Percentiles rank a stretch among this genome's conserved stretches.
Conservation (phyloP, 1,140 invertebrate genomes). For the Caerostris extrusa region DNA sequence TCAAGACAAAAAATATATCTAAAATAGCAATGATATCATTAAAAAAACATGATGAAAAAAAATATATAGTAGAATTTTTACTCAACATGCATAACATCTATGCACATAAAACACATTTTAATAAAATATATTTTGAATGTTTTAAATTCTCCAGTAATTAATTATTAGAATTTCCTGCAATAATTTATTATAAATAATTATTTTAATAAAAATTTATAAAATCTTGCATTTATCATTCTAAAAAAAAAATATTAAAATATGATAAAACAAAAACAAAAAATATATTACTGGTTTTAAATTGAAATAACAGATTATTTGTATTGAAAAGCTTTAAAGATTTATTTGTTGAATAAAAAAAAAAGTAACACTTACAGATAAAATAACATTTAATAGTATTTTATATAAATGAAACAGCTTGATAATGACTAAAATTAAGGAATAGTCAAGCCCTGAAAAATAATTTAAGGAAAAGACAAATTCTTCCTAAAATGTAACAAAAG, state of each 20-base stretch:
- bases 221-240: neutral
- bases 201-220: no score
- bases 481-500: neutral
- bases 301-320: neutral
- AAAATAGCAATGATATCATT: neutral
- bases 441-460: slow-evolving; percentile 3
- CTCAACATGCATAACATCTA: no score
- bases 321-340: neutral
- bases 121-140: no score
- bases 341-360: neutral
- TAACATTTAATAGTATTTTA: neutral
- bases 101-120: no score
- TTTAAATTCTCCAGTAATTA: no score
- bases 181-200: no score
- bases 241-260: neutral
- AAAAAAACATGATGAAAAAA: neutral
- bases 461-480: neutral
- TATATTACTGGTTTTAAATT: neutral
- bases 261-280: slow-evolving; percentile 3
- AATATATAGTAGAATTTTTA: neutral
- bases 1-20: neutral
- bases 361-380: neutral
- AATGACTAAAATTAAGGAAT: neutral
- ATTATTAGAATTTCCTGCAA: no score
- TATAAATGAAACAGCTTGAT: neutral